Evolutionary conservation across 2,888 invertebrate species (phyloP), one percentile per base, ranked within the genome.

Genomic region (Apotomis turbidana): DNA sequence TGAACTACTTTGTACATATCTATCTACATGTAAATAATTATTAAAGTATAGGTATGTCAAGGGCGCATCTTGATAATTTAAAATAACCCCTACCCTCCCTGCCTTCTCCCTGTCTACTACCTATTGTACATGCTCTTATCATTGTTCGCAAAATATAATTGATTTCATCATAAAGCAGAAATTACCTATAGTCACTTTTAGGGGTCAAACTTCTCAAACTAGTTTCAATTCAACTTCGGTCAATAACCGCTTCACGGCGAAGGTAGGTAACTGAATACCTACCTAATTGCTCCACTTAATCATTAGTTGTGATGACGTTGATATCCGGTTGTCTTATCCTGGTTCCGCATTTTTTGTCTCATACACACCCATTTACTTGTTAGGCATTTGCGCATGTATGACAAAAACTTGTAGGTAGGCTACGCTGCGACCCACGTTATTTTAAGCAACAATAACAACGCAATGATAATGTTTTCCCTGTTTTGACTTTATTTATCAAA

Each of bases 331-430:
- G 41, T 46, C 49, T 57, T 3, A 38, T 57, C 13, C 57, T 57
- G 49, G 15, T 62, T 62, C 70, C 70, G 70, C 63, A 63, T 63
- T 57, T 70, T 70, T 63, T 51, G 10, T 69, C 9, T 41, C 2
- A 49, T 36, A 38, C 27, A 49, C 3, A 10, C 27, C 15, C 41
- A 4, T 13, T 27, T 44, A 13, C 41, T 38, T 49, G 57, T 46
- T 69, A 69, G 54, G 8, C 44, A 44, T 59, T 49, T 41, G 3
- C 58, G 58, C 15, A 15, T 54, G 54, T 54, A 12, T 64, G 27
- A 61, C 61, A 61, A 12, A 27, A 46, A 13, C 3, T 27, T 27
- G 5, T 15, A 5, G 36, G 44, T 44, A 46, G 5, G 6, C 6
- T 41, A 6, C 5, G 9, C 44, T 44, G 4, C 5, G 9, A 10